Percentiles rank a stretch among this genome's conserved stretches.
These are phyloP conservation scores for Eudemis profundana DNA, from an alignment of 2,888 invertebrate genomes.

Conservation along the genomic window DNA sequence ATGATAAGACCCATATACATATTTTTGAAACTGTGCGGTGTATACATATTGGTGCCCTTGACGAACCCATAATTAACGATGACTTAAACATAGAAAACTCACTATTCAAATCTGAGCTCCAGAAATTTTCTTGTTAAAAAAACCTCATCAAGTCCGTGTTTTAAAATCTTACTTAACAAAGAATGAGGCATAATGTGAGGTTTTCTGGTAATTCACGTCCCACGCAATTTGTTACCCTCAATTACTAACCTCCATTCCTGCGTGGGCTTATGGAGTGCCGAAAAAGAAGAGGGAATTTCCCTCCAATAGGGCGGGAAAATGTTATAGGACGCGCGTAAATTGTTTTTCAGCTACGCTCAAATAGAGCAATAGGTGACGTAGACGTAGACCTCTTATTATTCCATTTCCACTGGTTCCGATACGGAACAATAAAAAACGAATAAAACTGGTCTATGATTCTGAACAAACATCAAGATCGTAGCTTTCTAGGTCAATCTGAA, in stretches of 20 bases:
- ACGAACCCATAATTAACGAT: too few relatives aligned
- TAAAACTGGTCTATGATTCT: constrained; percentile 40
- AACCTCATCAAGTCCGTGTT: not conserved
- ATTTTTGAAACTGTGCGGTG: too few relatives aligned
- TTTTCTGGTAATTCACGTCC: constrained; percentile 27
- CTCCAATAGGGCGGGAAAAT: constrained; percentile 25
- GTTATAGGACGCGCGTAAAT: constrained; percentile 26
- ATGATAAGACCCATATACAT: too few relatives aligned
- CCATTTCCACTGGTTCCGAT: constrained; percentile 21
- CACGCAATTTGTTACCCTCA: constrained; percentile 40
- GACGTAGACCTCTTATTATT: constrained; percentile 23
- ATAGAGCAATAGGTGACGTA: constrained; percentile 22
- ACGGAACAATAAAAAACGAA: constrained; percentile 40
- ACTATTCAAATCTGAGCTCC: too few relatives aligned
- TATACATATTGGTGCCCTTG: too few relatives aligned
- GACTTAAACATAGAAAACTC: too few relatives aligned
- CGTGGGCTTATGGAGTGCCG: constrained; percentile 37
- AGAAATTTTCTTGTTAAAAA: constrained; percentile 1
- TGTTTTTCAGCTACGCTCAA: constrained; percentile 16
- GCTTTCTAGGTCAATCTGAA: constrained; percentile 76
- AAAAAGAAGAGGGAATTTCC: constrained; percentile 13
- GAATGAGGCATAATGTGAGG: constrained; percentile 29
- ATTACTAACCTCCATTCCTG: constrained; percentile 35
- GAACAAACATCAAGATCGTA: constrained; percentile 50
- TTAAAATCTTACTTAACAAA: constrained; percentile 20